phyloP scores from a whole-genome alignment of 2,888 invertebrate species.

The Andricus quercusramuli region DNA sequence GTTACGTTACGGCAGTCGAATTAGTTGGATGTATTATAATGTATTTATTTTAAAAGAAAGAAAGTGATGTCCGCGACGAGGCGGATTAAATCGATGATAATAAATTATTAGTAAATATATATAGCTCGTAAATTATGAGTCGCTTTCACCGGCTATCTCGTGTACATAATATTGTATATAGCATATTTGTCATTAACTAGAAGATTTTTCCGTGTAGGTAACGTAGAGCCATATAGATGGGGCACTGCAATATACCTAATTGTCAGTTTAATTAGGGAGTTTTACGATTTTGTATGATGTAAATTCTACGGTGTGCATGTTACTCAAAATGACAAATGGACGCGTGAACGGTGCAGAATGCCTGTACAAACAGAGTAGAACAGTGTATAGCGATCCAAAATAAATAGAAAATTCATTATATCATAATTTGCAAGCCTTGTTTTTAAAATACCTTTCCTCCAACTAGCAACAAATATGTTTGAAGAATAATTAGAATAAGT shows the following conservation, averaged over 20 bases:
- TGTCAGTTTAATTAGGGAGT: slow-evolving; percentile 74
- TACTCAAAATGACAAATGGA: slow-evolving; percentile 56
- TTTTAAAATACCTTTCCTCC: background rate
- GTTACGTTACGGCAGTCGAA: slow-evolving; percentile 19
- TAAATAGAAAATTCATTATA: slow-evolving; percentile 73
- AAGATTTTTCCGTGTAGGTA: slow-evolving; percentile 54
- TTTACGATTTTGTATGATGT: slow-evolving; percentile 72
- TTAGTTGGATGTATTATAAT: slow-evolving; percentile 71
- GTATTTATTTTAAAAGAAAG: slow-evolving; percentile 73
- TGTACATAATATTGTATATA: slow-evolving; percentile 69
- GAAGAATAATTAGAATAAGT: background rate
- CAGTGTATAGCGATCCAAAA: slow-evolving; percentile 75
- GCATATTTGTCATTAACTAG: slow-evolving; percentile 52
- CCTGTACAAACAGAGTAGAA: slow-evolving; percentile 59
- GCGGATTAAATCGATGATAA: slow-evolving; percentile 60
- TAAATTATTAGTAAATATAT: slow-evolving; percentile 74
- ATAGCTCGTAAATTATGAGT: slow-evolving; percentile 68
- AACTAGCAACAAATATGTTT: background rate
- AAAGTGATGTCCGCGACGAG: slow-evolving; percentile 54
- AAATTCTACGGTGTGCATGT: slow-evolving; percentile 51
- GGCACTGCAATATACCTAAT: slow-evolving; percentile 78
- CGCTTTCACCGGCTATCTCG: slow-evolving; percentile 44
- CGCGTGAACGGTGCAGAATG: slow-evolving; percentile 52
- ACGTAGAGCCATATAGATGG: slow-evolving; percentile 66
- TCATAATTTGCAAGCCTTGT: slow-evolving; percentile 27